These are phyloP conservation scores for Hofmannophila pseudospretella DNA, from an alignment of 2,888 invertebrate genomes.

Conservation along the genomic window DNA sequence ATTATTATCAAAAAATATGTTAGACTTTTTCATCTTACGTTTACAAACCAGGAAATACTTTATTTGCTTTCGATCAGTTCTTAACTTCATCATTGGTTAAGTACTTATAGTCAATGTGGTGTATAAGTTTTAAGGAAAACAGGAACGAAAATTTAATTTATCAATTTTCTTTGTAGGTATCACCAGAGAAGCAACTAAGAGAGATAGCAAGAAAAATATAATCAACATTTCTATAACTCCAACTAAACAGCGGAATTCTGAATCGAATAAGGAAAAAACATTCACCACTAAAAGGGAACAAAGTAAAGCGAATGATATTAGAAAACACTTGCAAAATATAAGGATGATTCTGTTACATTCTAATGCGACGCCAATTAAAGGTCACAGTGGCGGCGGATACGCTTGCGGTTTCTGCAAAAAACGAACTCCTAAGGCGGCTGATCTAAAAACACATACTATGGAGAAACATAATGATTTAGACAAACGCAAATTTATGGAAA, in stretches of 20 bases:
- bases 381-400: not conserved
- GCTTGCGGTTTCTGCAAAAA: constrained; percentile 1
- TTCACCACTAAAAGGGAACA: not conserved
- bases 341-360: not conserved
- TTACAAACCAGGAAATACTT: too few relatives aligned
- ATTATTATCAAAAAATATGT: too few relatives aligned
- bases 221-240: not conserved
- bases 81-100: too few relatives aligned
- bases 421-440: not conserved
- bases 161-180: not conserved
- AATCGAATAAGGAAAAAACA: not conserved
- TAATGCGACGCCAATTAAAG: not conserved
- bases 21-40: too few relatives aligned
- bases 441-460: not conserved
- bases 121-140: too few relatives aligned
- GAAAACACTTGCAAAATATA: constrained; percentile 18
- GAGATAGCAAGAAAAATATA: too few relatives aligned
- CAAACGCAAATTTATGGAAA: not conserved
- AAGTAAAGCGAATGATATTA: not conserved
- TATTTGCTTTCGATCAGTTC: too few relatives aligned
- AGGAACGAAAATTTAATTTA: not conserved
- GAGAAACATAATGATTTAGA: not conserved
- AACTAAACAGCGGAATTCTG: not conserved
- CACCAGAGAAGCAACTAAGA: not conserved
- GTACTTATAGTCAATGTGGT: too few relatives aligned